A percentile compares a stretch with the other conserved stretches of the same genome.
Conservation (phyloP, 2,797 vertebrate species). For the Chloroceryle amazona region DNA sequence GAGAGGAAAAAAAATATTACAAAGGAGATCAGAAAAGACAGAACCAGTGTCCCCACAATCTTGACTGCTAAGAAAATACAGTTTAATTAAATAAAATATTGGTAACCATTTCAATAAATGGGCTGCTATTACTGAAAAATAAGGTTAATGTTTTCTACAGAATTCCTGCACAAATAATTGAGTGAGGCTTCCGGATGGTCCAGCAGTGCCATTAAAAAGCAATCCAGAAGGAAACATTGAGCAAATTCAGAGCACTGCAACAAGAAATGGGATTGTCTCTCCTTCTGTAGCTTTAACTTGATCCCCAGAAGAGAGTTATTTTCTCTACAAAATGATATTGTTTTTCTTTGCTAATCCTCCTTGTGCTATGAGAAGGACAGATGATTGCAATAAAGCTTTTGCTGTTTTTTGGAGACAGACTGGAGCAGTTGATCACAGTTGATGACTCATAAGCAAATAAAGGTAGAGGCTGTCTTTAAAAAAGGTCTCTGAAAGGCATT, state of each 20-base stretch:
- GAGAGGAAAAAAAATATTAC: neutral
- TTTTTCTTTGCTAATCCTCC: neutral
- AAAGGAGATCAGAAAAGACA: neutral
- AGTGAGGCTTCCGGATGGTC: neutral
- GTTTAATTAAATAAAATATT: neutral
- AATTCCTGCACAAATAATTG: neutral
- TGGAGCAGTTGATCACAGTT: neutral
- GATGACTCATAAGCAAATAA: conserved; percentile 15
- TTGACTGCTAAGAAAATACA: neutral
- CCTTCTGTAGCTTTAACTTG: neutral
- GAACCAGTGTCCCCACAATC: neutral
- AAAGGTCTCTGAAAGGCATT: neutral
- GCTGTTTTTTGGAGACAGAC: neutral
- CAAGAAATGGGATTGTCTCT: neutral
- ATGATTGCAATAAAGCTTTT: neutral
- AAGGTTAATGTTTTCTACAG: neutral
- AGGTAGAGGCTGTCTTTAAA: neutral
- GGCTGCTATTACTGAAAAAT: neutral
- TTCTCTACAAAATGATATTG: neutral
- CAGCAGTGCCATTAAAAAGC: neutral
- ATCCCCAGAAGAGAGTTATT: neutral
- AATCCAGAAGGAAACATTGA: neutral
- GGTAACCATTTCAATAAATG: neutral
- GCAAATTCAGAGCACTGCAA: neutral
- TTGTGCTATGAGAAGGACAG: neutral